Percentiles rank a stretch among this genome's conserved stretches.
Evolutionary conservation across 2,888 invertebrate species (phyloP).

Genomic region (Caenorhabditis drosophilae): DNA sequence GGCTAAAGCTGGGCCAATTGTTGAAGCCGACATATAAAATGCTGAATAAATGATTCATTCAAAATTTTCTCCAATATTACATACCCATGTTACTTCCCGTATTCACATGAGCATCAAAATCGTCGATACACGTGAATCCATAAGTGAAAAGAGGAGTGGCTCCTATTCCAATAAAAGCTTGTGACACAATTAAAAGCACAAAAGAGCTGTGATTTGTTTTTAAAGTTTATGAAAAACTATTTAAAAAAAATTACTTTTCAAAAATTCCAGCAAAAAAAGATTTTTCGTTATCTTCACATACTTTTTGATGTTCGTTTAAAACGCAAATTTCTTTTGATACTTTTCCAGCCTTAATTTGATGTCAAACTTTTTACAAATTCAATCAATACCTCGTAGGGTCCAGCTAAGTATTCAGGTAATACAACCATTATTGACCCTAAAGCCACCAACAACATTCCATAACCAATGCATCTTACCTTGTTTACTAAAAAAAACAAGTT

Average conservation of each 20-base stretch:
- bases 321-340: constrained; percentile 19
- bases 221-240: not conserved
- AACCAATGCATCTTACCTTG: constrained; percentile 46
- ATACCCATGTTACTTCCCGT: constrained; percentile 51
- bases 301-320: constrained; percentile 8
- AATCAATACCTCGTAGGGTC: constrained; percentile 33
- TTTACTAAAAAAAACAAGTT: constrained; percentile 52
- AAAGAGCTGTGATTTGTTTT: constrained; percentile 30
- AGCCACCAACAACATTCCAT: constrained; percentile 51
- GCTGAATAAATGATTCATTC: constrained; percentile 72
- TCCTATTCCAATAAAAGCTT: constrained; percentile 51
- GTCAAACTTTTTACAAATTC: not conserved
- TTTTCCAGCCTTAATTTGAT: constrained; percentile 16
- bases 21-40: constrained; percentile 81
- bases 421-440: constrained; percentile 44
- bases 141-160: constrained; percentile 55
- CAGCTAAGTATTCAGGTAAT: constrained; percentile 48
- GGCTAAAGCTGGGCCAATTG: constrained; percentile 83
- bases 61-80: constrained; percentile 1
- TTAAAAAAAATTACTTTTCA: constrained; percentile 8
- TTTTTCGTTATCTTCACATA: not conserved
- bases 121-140: constrained; percentile 53
- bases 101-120: constrained; percentile 49
- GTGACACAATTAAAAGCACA: constrained; percentile 41
- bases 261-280: not conserved